These are phyloP conservation scores for Euura lappo DNA, from an alignment of 1,140 invertebrate genomes.

Conservation along the genomic window DNA sequence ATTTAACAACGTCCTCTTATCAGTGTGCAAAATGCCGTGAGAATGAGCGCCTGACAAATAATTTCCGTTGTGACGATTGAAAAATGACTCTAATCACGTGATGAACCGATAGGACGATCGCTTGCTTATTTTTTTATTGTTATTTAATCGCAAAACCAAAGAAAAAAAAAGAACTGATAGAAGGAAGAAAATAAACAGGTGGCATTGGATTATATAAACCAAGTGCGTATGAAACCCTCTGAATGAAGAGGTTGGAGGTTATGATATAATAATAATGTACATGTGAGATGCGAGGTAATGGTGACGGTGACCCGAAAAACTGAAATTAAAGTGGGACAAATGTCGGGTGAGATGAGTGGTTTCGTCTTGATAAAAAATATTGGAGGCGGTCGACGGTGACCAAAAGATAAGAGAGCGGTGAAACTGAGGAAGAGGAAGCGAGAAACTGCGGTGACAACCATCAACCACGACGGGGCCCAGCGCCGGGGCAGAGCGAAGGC, in stretches of 20 bases:
- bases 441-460: conserved; percentile 21
- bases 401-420: conserved; percentile 10
- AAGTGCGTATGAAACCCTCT: too few relatives aligned
- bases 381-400: background rate
- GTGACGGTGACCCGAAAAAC: conserved; percentile 47
- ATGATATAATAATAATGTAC: too few relatives aligned
- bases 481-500: conserved; percentile 54
- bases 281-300: conserved; percentile 40
- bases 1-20: too few relatives aligned
- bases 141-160: conserved; percentile 42
- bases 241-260: too few relatives aligned
- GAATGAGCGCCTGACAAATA: background rate
- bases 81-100: conserved; percentile 1
- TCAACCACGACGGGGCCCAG: conserved; percentile 56
- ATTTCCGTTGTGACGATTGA: background rate
- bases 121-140: conserved; percentile 52
- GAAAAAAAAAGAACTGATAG: too few relatives aligned
- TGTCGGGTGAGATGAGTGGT: conserved; percentile 32
- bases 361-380: background rate
- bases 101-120: conserved; percentile 37
- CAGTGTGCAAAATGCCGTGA: background rate
- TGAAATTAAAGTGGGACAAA: conserved; percentile 36
- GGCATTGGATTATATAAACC: too few relatives aligned
- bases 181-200: background rate
- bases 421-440: background rate